Evolutionary conservation across 2,888 invertebrate genomes (phyloP).

Genomic region (Brassicogethes aeneus): DNA sequence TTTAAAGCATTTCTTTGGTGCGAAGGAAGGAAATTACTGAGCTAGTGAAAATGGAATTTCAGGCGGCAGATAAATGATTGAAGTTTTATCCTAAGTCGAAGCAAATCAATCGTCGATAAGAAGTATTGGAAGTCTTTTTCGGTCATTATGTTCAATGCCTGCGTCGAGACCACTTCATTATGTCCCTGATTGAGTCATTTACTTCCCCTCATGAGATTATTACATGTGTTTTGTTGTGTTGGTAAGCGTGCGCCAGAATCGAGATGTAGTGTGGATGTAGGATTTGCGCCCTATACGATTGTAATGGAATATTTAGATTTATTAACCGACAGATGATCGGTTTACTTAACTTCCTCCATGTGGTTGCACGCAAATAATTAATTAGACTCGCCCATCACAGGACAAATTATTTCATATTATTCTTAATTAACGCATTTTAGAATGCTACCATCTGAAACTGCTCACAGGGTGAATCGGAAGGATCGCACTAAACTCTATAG

Average conservation of each 20-base stretch:
- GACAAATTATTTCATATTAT: neutral
- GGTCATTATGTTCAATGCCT: slow-evolving; percentile 27
- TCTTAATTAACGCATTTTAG: no score
- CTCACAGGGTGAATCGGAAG: no score
- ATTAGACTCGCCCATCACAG: neutral
- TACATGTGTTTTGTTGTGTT: slow-evolving; percentile 31
- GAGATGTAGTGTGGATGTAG: slow-evolving; percentile 3
- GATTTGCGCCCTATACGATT: slow-evolving; percentile 17
- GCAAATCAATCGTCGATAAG: slow-evolving; percentile 31
- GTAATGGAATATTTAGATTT: slow-evolving; percentile 25
- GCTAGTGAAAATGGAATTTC: no score
- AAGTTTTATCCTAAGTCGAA: slow-evolving; percentile 7
- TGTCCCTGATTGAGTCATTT: slow-evolving; percentile 40
- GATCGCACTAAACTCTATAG: no score
- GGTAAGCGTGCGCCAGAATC: slow-evolving; percentile 16
- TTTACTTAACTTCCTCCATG: neutral
- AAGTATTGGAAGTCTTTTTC: slow-evolving; percentile 27
- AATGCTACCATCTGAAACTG: no score
- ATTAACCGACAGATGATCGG: slow-evolving; percentile 12
- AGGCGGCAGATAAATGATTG: neutral
- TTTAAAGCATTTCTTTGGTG: no score
- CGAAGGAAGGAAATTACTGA: no score
- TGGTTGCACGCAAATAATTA: slow-evolving; percentile 1
- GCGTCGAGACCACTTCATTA: slow-evolving; percentile 38
- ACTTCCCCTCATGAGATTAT: slow-evolving; percentile 37